Evolutionary conservation across 2,113 vertebrate species (phyloP).

Genomic region (Varanus salvator): DNA sequence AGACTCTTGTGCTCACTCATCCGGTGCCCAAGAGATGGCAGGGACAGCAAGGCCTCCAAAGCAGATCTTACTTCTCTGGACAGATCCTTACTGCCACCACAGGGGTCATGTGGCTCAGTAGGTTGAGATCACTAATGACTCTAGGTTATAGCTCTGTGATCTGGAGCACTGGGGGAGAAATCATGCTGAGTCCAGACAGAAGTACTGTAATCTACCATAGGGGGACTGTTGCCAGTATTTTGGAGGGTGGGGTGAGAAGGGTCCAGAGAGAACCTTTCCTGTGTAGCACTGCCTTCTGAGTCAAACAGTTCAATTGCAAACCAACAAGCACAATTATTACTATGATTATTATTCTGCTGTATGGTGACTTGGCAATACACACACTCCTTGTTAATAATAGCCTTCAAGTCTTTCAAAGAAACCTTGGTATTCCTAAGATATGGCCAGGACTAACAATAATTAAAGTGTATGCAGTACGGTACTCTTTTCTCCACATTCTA

Average conservation of each 20-base stretch:
- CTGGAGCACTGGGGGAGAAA: neutral
- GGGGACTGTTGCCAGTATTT: neutral
- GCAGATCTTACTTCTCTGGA: neutral
- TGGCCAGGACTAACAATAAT: constrained; percentile 37
- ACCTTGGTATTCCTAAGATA: constrained; percentile 50
- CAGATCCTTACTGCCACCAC: neutral
- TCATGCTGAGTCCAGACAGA: neutral
- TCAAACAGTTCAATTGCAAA: neutral
- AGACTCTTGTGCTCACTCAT: neutral
- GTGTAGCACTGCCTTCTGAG: neutral
- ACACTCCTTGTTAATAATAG: constrained; percentile 1
- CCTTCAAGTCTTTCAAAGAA: constrained; percentile 41
- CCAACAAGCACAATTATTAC: neutral
- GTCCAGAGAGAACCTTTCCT: neutral
- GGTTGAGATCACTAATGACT: neutral
- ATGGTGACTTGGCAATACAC: neutral
- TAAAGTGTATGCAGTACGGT: constrained; percentile 26
- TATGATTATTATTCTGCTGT: neutral
- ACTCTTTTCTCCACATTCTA: constrained; percentile 63
- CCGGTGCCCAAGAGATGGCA: neutral
- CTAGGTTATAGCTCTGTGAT: neutral
- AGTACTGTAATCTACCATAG: neutral
- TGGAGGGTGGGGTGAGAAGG: too few relatives aligned
- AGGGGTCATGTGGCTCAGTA: neutral
- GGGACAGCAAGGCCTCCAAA: neutral